These are phyloP conservation scores for Cyprinus carpio DNA, from an alignment of 2,113 vertebrate species.

Conservation along the genomic window DNA sequence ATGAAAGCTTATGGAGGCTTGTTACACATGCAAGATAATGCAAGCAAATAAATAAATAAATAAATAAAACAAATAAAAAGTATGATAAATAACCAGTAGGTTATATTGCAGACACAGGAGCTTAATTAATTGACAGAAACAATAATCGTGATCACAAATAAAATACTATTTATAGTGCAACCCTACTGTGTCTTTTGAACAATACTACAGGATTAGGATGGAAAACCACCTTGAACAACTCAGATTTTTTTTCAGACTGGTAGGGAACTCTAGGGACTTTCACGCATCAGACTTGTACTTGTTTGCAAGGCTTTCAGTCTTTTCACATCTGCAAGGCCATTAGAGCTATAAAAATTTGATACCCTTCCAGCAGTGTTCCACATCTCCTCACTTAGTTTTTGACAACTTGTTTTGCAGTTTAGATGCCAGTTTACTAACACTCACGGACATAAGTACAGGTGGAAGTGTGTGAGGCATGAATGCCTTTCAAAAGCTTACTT, in stretches of 20 bases:
- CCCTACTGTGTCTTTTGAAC: neutral
- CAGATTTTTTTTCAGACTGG: neutral
- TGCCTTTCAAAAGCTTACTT: neutral
- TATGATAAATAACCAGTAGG: neutral
- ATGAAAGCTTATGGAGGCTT: too few relatives aligned
- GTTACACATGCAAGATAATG: too few relatives aligned
- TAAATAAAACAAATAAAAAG: too few relatives aligned
- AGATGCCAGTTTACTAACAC: slow-evolving; percentile 31
- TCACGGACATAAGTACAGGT: slow-evolving; percentile 23
- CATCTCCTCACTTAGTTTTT: slow-evolving; percentile 32
- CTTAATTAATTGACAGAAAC: too few relatives aligned
- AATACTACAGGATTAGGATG: neutral
- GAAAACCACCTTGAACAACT: slow-evolving; percentile 2
- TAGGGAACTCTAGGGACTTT: neutral
- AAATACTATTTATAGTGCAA: neutral
- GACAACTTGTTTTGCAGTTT: slow-evolving; percentile 9
- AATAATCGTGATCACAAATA: too few relatives aligned
- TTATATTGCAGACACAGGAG: too few relatives aligned
- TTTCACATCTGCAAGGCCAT: slow-evolving; percentile 43
- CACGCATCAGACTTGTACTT: neutral
- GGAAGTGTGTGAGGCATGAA: neutral
- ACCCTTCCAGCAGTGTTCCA: slow-evolving; percentile 53
- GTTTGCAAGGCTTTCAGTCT: slow-evolving; percentile 58
- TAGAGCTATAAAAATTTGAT: slow-evolving; percentile 59
- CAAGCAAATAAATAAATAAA: too few relatives aligned